Conservation (phyloP, 2,113 vertebrate species). For the Sakesphorus luctuosus region DNA sequence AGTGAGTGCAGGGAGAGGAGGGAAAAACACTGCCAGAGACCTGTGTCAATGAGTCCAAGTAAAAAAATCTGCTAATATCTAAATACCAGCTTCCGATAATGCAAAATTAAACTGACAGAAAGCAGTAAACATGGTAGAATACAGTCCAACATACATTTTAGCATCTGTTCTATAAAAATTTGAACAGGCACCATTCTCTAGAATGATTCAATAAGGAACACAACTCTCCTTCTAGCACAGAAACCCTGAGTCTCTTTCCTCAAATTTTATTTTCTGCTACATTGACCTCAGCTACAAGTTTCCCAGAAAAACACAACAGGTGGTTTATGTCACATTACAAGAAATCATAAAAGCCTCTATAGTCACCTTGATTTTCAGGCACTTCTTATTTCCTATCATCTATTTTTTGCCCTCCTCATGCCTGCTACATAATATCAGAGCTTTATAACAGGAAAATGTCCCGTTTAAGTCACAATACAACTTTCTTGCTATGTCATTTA, state of each 20-base stretch:
- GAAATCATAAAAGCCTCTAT: background rate
- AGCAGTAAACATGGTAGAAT: background rate
- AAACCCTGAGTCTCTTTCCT: background rate
- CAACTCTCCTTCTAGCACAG: background rate
- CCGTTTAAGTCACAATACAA: background rate
- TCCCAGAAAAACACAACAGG: background rate
- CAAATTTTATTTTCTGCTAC: conserved; percentile 13
- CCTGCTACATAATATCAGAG: background rate
- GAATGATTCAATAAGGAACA: background rate
- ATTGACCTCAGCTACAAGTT: background rate
- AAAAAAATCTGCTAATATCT: background rate
- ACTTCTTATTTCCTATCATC: background rate
- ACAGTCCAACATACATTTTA: background rate
- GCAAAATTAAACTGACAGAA: conserved; percentile 34
- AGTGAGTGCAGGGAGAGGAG: background rate
- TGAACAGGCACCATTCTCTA: background rate
- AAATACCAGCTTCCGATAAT: conserved; percentile 14
- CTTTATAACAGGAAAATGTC: background rate
- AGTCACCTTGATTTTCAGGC: background rate
- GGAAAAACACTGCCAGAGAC: background rate
- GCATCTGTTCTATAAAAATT: conserved; percentile 26
- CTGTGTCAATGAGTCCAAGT: background rate
- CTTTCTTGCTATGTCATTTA: background rate
- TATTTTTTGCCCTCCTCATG: background rate
- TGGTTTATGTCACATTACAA: background rate